A percentile compares a stretch with the other conserved stretches of the same genome.
These are phyloP conservation scores for Megalonaias nervosa DNA, from an alignment of 1,140 invertebrate genomes.

Conservation along the genomic window DNA sequence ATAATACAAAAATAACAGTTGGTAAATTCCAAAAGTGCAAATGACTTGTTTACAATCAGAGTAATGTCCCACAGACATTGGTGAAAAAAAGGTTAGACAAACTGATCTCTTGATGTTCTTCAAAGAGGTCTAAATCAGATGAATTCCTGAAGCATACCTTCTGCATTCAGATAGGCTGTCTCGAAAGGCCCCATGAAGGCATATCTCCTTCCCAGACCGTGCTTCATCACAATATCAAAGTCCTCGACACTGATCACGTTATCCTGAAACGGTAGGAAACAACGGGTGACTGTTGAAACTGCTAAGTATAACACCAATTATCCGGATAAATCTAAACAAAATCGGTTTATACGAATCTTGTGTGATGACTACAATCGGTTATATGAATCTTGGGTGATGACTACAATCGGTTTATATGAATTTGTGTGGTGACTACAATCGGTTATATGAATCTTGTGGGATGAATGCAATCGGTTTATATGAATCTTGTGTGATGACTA, in stretches of 20 bases:
- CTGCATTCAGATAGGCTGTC: conserved; percentile 93
- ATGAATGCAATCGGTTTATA: too few species aligned
- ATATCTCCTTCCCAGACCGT: conserved; percentile 94
- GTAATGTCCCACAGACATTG: neutral
- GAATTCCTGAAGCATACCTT: conserved; percentile 37
- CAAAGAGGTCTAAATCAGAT: neutral
- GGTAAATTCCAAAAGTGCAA: neutral
- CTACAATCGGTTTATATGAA: too few species aligned
- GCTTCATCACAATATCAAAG: conserved; percentile 93
- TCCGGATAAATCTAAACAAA: too few species aligned
- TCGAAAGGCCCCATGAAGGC: conserved; percentile 95
- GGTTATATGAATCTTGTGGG: too few species aligned
- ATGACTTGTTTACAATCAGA: neutral
- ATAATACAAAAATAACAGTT: neutral
- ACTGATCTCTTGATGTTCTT: neutral
- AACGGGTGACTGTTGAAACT: too few species aligned
- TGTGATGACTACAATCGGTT: too few species aligned
- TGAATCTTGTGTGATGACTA: too few species aligned
- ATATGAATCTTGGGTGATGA: too few species aligned
- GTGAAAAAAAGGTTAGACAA: neutral
- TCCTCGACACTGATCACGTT: conserved; percentile 89
- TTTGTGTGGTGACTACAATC: too few species aligned
- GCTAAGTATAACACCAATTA: too few species aligned
- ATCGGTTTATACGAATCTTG: too few species aligned
- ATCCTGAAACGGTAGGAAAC: conserved; percentile 43